Conservation (phyloP, 1,140 invertebrate genomes). For the Drosophila eugracilis region DNA sequence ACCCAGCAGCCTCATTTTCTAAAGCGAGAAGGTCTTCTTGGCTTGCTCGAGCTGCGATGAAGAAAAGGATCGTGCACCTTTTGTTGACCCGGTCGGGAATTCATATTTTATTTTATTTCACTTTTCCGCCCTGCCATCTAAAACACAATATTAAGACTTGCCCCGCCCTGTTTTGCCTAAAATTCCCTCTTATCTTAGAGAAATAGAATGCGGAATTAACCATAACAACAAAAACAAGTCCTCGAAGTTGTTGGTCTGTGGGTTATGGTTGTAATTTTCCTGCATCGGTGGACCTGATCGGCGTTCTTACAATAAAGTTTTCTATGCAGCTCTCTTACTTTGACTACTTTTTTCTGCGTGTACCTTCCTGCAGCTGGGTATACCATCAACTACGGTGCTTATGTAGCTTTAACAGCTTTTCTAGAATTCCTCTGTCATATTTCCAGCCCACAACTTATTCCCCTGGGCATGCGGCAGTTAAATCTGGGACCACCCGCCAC, state of each 20-base stretch:
- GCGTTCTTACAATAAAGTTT: too few species aligned
- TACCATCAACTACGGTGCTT: conserved; percentile 27
- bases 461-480: conserved; percentile 52
- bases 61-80: conserved; percentile 42
- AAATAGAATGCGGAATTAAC: neutral
- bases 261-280: too few species aligned
- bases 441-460: conserved; percentile 41
- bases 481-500: conserved; percentile 1
- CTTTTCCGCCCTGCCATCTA: conserved; percentile 54
- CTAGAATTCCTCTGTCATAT: conserved; percentile 43
- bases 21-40: conserved; percentile 5
- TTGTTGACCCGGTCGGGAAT: conserved; percentile 50
- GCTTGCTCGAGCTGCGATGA: conserved; percentile 2
- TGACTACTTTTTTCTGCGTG: neutral
- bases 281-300: too few species aligned
- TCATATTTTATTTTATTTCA: conserved; percentile 56
- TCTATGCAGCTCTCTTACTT: neutral
- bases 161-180: conserved; percentile 22
- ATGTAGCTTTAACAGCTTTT: conserved; percentile 30
- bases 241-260: conserved; percentile 35
- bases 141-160: conserved; percentile 49
- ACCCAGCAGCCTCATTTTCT: conserved; percentile 50
- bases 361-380: neutral
- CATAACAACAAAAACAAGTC: conserved; percentile 21
- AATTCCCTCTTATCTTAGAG: conserved; percentile 17